A percentile compares a stretch with the other conserved stretches of the same genome.
These are phyloP conservation scores for Colletes gigas DNA, from an alignment of 1,140 invertebrate genomes.

Conservation along the genomic window DNA sequence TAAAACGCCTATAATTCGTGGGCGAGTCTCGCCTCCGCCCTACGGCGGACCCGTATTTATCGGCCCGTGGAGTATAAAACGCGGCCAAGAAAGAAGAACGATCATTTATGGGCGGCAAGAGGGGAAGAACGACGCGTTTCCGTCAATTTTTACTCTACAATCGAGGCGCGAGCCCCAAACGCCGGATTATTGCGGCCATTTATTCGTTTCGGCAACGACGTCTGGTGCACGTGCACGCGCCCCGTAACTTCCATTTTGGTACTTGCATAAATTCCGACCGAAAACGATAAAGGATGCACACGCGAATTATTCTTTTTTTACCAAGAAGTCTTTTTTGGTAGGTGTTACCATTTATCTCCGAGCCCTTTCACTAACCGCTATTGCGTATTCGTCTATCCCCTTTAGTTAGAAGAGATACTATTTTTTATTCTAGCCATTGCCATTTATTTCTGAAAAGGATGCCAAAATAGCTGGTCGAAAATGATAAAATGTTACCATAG, in stretches of 20 bases:
- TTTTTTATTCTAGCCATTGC: no score
- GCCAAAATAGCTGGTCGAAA: no score
- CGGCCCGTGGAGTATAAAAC: constrained; percentile 79
- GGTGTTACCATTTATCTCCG: no score
- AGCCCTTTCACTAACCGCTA: no score
- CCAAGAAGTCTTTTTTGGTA: no score
- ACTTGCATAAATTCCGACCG: not conserved
- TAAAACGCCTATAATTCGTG: constrained; percentile 82
- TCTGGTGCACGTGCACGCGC: constrained; percentile 55
- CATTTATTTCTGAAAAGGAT: no score
- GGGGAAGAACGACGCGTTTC: constrained; percentile 23
- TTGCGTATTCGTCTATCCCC: no score
- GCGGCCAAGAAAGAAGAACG: constrained; percentile 73
- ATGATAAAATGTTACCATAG: no score
- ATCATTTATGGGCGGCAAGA: constrained; percentile 72
- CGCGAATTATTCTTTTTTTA: no score
- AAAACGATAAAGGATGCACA: no score
- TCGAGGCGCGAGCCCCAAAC: constrained; percentile 56
- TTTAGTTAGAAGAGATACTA: no score
- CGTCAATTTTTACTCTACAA: constrained; percentile 71
- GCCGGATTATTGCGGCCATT: constrained; percentile 72
- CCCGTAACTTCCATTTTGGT: constrained; percentile 18
- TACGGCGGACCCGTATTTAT: constrained; percentile 79
- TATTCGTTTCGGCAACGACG: constrained; percentile 76
- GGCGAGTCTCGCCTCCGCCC: constrained; percentile 66